Conservation (phyloP, 2,113 vertebrate genomes). For the Xenus cinereus region DNA sequence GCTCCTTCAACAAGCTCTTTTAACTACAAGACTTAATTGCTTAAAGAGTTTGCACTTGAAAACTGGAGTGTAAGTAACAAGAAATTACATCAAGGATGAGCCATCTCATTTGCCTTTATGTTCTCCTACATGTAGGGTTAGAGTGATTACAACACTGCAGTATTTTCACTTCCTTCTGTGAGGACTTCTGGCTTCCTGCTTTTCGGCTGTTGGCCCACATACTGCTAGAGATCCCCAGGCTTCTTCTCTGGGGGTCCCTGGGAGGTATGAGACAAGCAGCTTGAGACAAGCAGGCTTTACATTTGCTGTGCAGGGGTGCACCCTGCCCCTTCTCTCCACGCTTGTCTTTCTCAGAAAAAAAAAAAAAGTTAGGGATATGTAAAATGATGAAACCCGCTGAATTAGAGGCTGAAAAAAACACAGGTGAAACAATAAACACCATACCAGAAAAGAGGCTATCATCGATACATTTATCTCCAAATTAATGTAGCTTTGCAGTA, state of each 20-base stretch:
- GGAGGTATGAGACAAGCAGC: neutral
- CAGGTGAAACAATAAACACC: neutral
- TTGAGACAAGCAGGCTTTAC: neutral
- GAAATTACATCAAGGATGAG: slow-evolving; percentile 1
- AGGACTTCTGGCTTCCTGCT: slow-evolving; percentile 31
- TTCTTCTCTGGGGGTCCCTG: neutral
- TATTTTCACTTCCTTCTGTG: slow-evolving; percentile 47
- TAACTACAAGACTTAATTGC: neutral
- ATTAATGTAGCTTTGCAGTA: neutral
- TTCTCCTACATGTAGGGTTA: neutral
- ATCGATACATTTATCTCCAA: neutral
- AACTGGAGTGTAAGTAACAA: neutral
- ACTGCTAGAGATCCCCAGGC: neutral
- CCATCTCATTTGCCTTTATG: neutral
- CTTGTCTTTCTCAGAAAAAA: neutral
- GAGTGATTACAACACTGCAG: slow-evolving; percentile 25
- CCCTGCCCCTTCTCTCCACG: neutral
- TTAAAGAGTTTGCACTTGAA: slow-evolving; percentile 25
- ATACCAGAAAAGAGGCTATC: neutral
- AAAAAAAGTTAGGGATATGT: neutral
- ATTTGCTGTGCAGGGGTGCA: neutral
- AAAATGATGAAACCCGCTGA: neutral
- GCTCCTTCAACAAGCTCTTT: slow-evolving; percentile 6
- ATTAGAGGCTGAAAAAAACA: neutral
- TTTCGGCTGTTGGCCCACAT: neutral